Base-by-base conservation (phyloP, 2,888 invertebrate genomes). In the Noctua comes region DNA sequence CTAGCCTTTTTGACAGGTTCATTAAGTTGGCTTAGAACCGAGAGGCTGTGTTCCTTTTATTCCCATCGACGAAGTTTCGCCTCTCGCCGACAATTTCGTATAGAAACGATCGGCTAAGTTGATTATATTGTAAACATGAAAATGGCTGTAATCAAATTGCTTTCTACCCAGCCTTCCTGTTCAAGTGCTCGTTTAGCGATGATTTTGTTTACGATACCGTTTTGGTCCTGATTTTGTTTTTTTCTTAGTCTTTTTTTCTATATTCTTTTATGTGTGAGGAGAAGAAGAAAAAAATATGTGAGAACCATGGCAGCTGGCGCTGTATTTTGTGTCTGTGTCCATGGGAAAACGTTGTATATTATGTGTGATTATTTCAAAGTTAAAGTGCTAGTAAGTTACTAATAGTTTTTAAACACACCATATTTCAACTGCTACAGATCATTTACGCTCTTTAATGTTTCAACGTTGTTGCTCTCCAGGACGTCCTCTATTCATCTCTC, bases 1-100 rank as follows among this genome's bases (percentile, higher is more conserved):
- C 92, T 91, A 91, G 90, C 85, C 88, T 91, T 92, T 93, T 90
- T 85, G 91, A 91, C 90, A 88, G 91, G 89, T 94, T 93, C 93
- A 93, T 95, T 95, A 94, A 86, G 89, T 80, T 83, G 85, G 92
- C 90, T 92, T 90, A 90, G 87, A 79, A 79, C 73, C 82, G 91
- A 85, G 88, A 89, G 89, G 79, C 90, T 87, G 85, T 84, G 85
- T 70, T 83, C 83, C 89, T 90, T 89, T 92, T 92, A 91, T 90
- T 92, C 87, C 89, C 88, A 89, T 88, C 89, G 87, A 91, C 89
- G 87, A 91, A 88, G 87, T 90, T 88, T 76, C 76, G 76, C 81
- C 75, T 65, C 54, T 40, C 59, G 71, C 62, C 72, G 51, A 70
- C 51, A 79, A 73, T 83, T 85, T 80, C 73, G 57, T 76, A 75